phyloP scores from a whole-genome alignment of 2,888 invertebrate genomes.

The Dexiosoma caninum region DNA sequence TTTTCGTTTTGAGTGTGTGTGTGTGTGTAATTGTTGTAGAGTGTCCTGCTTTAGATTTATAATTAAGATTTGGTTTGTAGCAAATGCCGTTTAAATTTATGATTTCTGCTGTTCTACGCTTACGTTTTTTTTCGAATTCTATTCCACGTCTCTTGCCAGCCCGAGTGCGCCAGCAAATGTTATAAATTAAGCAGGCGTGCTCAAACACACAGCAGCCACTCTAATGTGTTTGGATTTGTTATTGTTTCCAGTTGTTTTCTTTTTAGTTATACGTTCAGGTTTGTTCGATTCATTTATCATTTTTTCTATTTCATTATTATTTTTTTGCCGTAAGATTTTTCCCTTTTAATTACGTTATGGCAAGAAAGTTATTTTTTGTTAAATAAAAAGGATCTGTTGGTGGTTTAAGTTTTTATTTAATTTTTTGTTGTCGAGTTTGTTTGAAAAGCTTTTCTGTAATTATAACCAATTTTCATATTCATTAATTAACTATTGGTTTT shows the following conservation, averaged over 20 bases:
- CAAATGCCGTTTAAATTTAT: slow-evolving; percentile 74
- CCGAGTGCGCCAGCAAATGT: slow-evolving; percentile 51
- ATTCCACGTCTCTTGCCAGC: slow-evolving; percentile 34
- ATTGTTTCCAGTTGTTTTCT: slow-evolving; percentile 16
- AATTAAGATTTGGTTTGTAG: slow-evolving; percentile 76
- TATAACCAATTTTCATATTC: slow-evolving; percentile 40
- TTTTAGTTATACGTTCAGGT: slow-evolving; percentile 37
- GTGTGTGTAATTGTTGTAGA: slow-evolving; percentile 66
- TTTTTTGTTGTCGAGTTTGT: not conserved
- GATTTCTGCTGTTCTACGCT: slow-evolving; percentile 55
- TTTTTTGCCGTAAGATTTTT: slow-evolving; percentile 3
- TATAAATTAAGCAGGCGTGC: slow-evolving; percentile 54
- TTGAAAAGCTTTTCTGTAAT: slow-evolving; percentile 45
- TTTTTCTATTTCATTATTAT: slow-evolving; percentile 31
- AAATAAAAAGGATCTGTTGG: slow-evolving; percentile 20
- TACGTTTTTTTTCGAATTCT: slow-evolving; percentile 18
- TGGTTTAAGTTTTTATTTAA: slow-evolving; percentile 27
- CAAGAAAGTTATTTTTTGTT: slow-evolving; percentile 46
- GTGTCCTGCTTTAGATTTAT: slow-evolving; percentile 75
- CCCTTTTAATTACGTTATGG: slow-evolving; percentile 64
- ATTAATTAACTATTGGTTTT: slow-evolving; percentile 39
- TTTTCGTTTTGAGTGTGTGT: slow-evolving; percentile 6
- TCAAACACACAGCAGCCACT: slow-evolving; percentile 36
- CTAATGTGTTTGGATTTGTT: slow-evolving; percentile 42
- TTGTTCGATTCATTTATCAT: slow-evolving; percentile 57